Percentiles rank a stretch among this genome's conserved stretches.
phyloP scores from a whole-genome alignment of 2,888 invertebrate species.

The Aplocera efformata region DNA sequence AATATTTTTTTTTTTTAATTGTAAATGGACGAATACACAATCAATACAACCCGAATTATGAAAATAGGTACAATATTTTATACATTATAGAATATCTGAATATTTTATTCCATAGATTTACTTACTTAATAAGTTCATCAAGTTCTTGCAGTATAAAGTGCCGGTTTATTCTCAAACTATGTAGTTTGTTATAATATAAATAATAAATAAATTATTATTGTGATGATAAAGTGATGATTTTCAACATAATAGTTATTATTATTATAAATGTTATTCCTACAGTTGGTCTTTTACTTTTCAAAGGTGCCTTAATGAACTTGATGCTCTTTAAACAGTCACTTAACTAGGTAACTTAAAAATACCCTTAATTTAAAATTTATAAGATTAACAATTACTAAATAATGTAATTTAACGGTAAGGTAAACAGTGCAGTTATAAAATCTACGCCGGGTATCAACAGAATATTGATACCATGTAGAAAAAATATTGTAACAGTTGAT shows the following conservation, averaged over 20 bases:
- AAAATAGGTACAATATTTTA: constrained; percentile 56
- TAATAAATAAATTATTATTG: no score
- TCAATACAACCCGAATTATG: constrained; percentile 55
- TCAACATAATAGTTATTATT: no score
- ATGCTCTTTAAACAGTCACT: constrained; percentile 51
- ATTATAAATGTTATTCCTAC: no score
- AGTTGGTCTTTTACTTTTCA: constrained; percentile 9
- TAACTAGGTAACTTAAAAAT: constrained; percentile 65
- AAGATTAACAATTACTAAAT: constrained; percentile 37
- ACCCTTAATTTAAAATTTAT: constrained; percentile 41
- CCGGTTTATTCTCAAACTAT: no score
- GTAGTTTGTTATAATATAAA: no score
- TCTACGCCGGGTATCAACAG: constrained; percentile 33
- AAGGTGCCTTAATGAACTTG: constrained; percentile 3
- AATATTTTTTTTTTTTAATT: constrained; percentile 43
- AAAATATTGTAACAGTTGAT: constrained; percentile 8
- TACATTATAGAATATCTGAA: constrained; percentile 17
- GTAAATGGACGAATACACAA: constrained; percentile 69
- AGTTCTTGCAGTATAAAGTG: no score
- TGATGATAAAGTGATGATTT: no score
- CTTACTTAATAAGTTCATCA: no score
- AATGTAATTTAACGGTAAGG: constrained; percentile 28
- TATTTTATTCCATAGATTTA: constrained; percentile 21
- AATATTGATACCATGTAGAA: constrained; percentile 35
- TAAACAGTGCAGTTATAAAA: constrained; percentile 41